phyloP scores from a whole-genome alignment of 2,113 vertebrate species.

The Donacobius atricapilla region DNA sequence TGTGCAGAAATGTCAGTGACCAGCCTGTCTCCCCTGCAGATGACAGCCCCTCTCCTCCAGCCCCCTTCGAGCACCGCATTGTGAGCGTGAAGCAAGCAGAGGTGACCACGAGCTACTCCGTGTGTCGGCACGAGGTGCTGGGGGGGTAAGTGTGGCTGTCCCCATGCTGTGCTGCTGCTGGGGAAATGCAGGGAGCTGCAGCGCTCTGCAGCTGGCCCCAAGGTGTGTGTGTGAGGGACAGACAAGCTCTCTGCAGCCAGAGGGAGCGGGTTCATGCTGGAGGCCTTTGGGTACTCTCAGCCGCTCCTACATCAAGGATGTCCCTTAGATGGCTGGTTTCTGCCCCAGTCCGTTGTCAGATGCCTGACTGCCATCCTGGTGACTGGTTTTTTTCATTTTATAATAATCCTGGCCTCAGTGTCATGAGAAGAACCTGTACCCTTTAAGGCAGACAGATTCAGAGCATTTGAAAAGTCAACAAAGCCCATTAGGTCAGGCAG shows the following conservation, averaged over 20 bases:
- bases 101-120: slow-evolving; percentile 67
- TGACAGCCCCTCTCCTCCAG: slow-evolving; percentile 82
- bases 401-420: background rate
- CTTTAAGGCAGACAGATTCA: background rate
- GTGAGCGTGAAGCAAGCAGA: slow-evolving; percentile 78
- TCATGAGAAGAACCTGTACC: background rate
- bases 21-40: slow-evolving; percentile 64
- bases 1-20: background rate
- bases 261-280: background rate
- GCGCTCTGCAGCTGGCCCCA: background rate
- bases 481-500: background rate
- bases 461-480: background rate
- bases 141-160: slow-evolving; percentile 78
- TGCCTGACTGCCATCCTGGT: background rate
- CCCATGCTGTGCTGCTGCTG: background rate
- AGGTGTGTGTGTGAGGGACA: accelerated
- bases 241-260: background rate
- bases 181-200: background rate
- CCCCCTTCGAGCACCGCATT: slow-evolving; percentile 84
- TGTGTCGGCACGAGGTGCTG: slow-evolving; percentile 77
- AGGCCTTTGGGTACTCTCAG: background rate
- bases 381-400: background rate
- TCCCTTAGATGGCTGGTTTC: background rate
- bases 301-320: background rate
- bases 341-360: background rate